Evolutionary conservation across 2,888 invertebrate genomes (phyloP).

Genomic region (Drosophila tanythrix): DNA sequence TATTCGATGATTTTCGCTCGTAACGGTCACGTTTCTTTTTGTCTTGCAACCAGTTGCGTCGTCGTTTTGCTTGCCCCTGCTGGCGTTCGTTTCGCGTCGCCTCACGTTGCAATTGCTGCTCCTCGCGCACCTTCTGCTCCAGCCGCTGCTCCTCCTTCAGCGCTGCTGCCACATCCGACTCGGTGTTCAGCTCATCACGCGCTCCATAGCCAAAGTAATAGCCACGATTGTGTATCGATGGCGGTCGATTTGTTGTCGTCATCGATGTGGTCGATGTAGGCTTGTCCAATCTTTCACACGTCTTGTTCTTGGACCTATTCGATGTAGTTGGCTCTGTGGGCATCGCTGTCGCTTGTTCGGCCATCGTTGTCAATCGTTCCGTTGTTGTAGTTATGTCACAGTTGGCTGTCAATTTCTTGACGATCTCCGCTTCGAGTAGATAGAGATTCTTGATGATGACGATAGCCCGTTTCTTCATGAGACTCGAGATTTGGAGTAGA

Average conservation of each 20-base stretch:
- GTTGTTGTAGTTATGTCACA: not conserved
- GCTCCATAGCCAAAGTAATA: slow-evolving; percentile 54
- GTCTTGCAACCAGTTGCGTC: not conserved
- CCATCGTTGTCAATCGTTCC: not conserved
- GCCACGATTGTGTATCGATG: not conserved
- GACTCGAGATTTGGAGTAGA: slow-evolving; percentile 6
- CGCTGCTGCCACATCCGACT: slow-evolving; percentile 22
- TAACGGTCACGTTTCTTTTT: slow-evolving; percentile 36
- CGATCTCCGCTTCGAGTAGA: slow-evolving; percentile 43
- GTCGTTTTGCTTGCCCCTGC: not conserved
- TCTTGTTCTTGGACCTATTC: not conserved
- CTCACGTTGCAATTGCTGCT: slow-evolving; percentile 38
- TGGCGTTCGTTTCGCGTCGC: not conserved
- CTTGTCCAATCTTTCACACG: slow-evolving; percentile 31
- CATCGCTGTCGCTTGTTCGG: not conserved
- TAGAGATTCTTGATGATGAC: slow-evolving; percentile 45
- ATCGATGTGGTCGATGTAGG: not conserved
- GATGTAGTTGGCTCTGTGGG: not conserved
- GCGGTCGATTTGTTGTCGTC: not conserved
- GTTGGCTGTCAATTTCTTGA: slow-evolving; percentile 7
- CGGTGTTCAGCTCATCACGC: slow-evolving; percentile 7
- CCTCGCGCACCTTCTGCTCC: slow-evolving; percentile 54
- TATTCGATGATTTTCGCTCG: slow-evolving; percentile 13
- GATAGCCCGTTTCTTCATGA: slow-evolving; percentile 46
- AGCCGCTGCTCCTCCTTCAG: slow-evolving; percentile 52